Conservation (phyloP, 2,113 vertebrate species). For the Dromaius novaehollandiae region DNA sequence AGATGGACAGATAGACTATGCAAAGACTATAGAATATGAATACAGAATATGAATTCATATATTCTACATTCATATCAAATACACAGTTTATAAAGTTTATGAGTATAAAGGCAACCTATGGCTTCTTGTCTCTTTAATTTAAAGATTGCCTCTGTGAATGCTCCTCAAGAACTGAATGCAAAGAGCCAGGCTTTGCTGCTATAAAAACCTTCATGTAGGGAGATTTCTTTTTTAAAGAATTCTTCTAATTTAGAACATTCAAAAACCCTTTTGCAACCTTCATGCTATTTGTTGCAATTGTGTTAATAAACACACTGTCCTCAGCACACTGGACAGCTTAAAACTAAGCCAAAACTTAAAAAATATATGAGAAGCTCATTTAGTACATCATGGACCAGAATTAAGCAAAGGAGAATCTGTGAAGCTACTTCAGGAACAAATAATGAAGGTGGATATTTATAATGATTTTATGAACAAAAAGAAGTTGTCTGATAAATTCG, state of each 20-base stretch:
- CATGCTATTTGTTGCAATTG: background rate
- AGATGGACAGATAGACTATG: background rate
- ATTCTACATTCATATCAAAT: background rate
- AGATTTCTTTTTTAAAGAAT: too few relatives aligned
- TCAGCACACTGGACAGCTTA: background rate
- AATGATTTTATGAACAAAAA: background rate
- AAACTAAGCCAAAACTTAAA: background rate
- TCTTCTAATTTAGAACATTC: background rate
- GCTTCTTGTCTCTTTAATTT: background rate
- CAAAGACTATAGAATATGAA: background rate
- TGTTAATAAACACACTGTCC: background rate
- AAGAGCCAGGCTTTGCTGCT: background rate
- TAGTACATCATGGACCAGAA: background rate
- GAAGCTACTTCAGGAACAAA: background rate
- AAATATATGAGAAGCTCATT: background rate
- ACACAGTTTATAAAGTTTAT: background rate
- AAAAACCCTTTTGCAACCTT: background rate
- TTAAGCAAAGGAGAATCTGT: background rate
- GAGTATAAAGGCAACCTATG: background rate
- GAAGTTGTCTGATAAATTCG: background rate
- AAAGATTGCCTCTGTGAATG: background rate
- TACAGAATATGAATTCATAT: background rate
- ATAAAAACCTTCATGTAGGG: background rate
- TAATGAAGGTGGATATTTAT: background rate
- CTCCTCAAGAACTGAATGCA: background rate